Conservation (phyloP, 2,888 invertebrate genomes). For the Heteropelma amictum region DNA sequence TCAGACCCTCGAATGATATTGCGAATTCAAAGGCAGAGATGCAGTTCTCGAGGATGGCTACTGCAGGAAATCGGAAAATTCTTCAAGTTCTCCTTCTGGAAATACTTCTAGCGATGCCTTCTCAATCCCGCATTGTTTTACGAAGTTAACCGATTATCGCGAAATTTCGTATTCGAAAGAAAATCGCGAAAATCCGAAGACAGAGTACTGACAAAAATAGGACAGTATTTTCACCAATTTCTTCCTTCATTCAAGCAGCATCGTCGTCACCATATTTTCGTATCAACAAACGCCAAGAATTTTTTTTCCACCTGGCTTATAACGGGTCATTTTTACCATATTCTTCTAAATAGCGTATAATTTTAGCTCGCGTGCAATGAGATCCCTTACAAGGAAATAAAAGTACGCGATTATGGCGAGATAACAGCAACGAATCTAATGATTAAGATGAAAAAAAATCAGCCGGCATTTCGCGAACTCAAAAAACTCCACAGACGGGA, state of each 20-base stretch:
- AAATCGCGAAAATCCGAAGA: neutral
- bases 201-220: neutral
- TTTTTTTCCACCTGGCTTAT: neutral
- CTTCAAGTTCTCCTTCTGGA: slow-evolving; percentile 1
- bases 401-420: too few species aligned
- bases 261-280: neutral
- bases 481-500: too few species aligned
- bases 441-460: too few species aligned
- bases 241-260: too few species aligned
- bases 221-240: too few species aligned
- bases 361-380: too few species aligned
- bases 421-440: too few species aligned
- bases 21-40: slow-evolving; percentile 41
- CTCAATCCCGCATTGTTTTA: slow-evolving; percentile 1
- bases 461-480: too few species aligned
- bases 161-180: slow-evolving; percentile 16
- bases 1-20: slow-evolving; percentile 32
- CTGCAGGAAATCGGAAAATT: slow-evolving; percentile 25
- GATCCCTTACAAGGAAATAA: too few species aligned
- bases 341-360: too few species aligned
- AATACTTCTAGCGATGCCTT: neutral
- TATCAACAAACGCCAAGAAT: neutral
- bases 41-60: neutral
- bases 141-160: neutral
- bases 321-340: neutral